Conservation (phyloP, 2,888 invertebrate genomes). For the Merodon equestris region DNA sequence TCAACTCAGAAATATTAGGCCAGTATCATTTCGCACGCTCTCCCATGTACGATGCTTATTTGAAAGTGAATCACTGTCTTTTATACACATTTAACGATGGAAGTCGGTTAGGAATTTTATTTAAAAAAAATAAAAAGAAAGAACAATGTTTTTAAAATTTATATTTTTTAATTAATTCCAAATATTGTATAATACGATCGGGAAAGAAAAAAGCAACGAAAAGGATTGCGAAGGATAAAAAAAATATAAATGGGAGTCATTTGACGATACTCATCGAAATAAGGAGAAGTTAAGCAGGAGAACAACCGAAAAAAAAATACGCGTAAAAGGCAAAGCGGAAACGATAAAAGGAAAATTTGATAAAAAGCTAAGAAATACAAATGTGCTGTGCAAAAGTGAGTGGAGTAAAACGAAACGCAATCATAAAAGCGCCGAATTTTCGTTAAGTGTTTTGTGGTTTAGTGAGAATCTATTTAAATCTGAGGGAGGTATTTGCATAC, state of each 20-base stretch:
- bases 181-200: constrained; percentile 13
- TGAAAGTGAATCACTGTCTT: constrained; percentile 59
- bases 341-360: constrained; percentile 5
- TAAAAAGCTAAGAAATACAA: constrained; percentile 46
- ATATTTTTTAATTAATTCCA: constrained; percentile 21
- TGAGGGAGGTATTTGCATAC: not conserved
- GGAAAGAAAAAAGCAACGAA: constrained; percentile 6
- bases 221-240: constrained; percentile 14
- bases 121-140: constrained; percentile 26
- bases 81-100: constrained; percentile 61
- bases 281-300: constrained; percentile 28
- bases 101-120: constrained; percentile 57
- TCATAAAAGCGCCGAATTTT: constrained; percentile 43
- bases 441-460: constrained; percentile 29
- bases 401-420: constrained; percentile 48
- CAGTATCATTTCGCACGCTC: constrained; percentile 79
- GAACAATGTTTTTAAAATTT: constrained; percentile 17
- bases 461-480: constrained; percentile 51
- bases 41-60: constrained; percentile 72
- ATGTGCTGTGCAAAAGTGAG: constrained; percentile 63
- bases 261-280: constrained; percentile 35
- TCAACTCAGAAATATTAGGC: constrained; percentile 75
- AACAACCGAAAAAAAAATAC: constrained; percentile 11
- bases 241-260: constrained; percentile 38
- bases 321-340: not conserved